Percentiles rank a stretch among this genome's conserved stretches.
Conservation (phyloP, 2,113 vertebrate species). For the Camelus bactrianus region DNA sequence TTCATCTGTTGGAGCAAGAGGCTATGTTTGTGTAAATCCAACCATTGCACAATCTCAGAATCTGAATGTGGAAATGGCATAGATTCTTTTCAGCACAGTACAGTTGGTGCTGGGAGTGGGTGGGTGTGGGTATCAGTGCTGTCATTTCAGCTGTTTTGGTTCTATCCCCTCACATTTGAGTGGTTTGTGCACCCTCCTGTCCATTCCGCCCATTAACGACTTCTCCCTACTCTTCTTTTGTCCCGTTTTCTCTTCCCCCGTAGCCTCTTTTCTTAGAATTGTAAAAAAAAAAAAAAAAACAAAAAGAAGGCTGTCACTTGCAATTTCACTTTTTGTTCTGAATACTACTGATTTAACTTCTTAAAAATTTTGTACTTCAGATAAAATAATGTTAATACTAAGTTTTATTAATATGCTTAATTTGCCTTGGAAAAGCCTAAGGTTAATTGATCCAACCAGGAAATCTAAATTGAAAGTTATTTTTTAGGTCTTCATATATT, state of each 20-base stretch:
- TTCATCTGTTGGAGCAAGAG: slow-evolving; percentile 52
- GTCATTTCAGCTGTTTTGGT: background rate
- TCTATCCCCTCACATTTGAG: background rate
- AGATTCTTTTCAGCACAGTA: background rate
- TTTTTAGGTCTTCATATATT: background rate
- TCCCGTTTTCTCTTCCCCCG: background rate
- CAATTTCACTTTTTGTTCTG: slow-evolving; percentile 18
- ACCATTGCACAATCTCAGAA: background rate
- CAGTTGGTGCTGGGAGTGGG: background rate
- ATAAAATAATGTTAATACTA: background rate
- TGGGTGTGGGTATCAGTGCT: background rate
- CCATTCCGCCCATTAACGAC: background rate
- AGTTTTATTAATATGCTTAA: background rate
- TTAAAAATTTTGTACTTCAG: background rate
- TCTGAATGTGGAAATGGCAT: background rate
- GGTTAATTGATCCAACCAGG: background rate
- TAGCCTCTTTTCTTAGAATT: background rate
- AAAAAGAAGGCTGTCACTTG: background rate
- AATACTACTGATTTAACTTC: background rate
- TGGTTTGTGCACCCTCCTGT: background rate
- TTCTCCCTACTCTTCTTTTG: background rate
- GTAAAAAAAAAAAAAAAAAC: slow-evolving; percentile 24
- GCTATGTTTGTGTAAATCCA: slow-evolving; percentile 21
- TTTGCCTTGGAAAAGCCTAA: slow-evolving; percentile 23
- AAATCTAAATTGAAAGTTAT: background rate